These are phyloP conservation scores for Bothrops jararaca DNA, from an alignment of 2,113 vertebrate genomes.

Conservation along the genomic window DNA sequence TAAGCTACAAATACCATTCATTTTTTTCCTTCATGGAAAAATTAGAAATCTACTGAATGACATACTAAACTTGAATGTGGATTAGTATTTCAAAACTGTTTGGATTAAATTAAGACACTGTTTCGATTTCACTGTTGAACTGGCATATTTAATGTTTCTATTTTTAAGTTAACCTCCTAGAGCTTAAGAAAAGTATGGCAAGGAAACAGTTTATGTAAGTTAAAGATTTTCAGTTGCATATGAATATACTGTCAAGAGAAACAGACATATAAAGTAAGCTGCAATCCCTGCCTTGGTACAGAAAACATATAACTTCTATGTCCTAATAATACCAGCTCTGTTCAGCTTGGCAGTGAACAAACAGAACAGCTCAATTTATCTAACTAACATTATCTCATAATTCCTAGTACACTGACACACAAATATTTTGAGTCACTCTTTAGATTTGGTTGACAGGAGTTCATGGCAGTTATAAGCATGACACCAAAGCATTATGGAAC, in stretches of 20 bases:
- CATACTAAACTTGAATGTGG: not conserved
- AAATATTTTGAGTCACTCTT: not conserved
- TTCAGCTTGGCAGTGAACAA: not conserved
- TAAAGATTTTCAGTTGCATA: not conserved
- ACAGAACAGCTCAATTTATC: constrained; percentile 12
- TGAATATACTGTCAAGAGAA: not conserved
- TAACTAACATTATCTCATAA: not conserved
- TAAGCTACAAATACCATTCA: not conserved
- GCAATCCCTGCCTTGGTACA: not conserved
- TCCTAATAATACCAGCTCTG: not conserved
- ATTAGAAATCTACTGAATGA: not conserved
- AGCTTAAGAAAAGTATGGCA: not conserved
- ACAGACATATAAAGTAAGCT: not conserved
- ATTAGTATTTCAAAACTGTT: not conserved
- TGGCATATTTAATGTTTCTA: not conserved
- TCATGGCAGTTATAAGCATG: not conserved
- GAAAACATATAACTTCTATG: not conserved
- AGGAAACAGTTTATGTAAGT: too few relatives aligned
- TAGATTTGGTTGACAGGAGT: not conserved
- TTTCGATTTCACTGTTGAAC: not conserved
- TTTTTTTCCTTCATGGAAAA: not conserved
- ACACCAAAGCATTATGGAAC: not conserved
- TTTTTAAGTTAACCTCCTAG: not conserved
- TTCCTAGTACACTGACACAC: not conserved
- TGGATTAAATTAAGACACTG: not conserved